These are phyloP conservation scores for Tretioscincus oriximinensis DNA, from an alignment of 2,113 vertebrate species.

Conservation along the genomic window DNA sequence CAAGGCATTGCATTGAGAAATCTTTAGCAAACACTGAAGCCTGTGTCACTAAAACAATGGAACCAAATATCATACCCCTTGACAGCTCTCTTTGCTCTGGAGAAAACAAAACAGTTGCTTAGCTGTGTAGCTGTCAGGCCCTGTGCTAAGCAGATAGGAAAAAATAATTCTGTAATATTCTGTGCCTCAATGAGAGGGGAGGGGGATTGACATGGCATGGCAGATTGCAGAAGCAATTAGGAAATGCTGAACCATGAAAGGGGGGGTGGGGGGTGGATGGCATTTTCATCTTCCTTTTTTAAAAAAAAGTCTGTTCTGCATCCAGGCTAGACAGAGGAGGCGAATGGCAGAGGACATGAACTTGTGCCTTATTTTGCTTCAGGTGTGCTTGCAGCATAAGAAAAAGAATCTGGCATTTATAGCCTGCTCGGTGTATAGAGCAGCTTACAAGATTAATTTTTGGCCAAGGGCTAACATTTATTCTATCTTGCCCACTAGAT, in stretches of 20 bases:
- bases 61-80: neutral
- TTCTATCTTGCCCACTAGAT: too few relatives aligned
- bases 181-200: neutral
- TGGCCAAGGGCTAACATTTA: too few relatives aligned
- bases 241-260: slow-evolving; percentile 22
- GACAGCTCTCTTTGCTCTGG: slow-evolving; percentile 17
- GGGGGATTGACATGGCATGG: slow-evolving; percentile 4
- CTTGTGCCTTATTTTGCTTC: slow-evolving; percentile 6
- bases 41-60: neutral
- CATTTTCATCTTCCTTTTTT: neutral
- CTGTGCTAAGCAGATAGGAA: slow-evolving; percentile 11
- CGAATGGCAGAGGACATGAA: slow-evolving; percentile 2
- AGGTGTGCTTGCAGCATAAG: neutral
- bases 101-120: slow-evolving; percentile 27
- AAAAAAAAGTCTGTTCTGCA: slow-evolving; percentile 8
- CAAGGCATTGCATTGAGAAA: neutral
- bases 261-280: neutral
- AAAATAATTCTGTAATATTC: slow-evolving; percentile 28
- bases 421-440: too few relatives aligned
- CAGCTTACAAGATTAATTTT: too few relatives aligned
- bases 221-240: slow-evolving; percentile 29
- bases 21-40: neutral
- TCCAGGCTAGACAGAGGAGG: slow-evolving; percentile 10
- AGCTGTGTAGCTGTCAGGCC: slow-evolving; percentile 16
- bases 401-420: too few relatives aligned